Evolutionary conservation across 2,113 vertebrate genomes (phyloP), one percentile per base, ranked within the genome.

Genomic region (Platysteira castanea): DNA sequence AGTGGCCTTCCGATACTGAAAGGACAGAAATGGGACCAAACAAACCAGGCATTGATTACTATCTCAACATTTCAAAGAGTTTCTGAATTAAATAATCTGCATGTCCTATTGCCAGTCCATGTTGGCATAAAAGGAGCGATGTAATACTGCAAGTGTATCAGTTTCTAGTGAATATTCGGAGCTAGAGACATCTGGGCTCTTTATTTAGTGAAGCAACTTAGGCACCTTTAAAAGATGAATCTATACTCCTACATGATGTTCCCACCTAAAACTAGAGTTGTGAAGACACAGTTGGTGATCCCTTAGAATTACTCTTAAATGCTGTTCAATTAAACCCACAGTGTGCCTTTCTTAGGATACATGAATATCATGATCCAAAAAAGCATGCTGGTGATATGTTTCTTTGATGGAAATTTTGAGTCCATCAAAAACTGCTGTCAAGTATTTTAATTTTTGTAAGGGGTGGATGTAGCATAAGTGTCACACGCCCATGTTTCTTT

Each of bases 281-380:
- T 79, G 78, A 97, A 93, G 67, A 78, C 74, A 94, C 91, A 97
- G 84, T 82, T 93, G 91, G 87, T 83, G 87, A 85, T 94, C 67
- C n/a, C 65, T 94, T 65, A 89, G 56, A 95, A 89, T 81, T 81
- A 41, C 22, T 92, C 46, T 54, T 60, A 87, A 84, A 89, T 80
- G 56, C 35, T 89, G 23, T 95, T 93, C 56, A 81, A 3, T 89
- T 84, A 95, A 95, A 47, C 94, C 92, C 94, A 93, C 95, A 89
- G 65, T 68, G 64, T 92, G 80, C 56, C 73, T 95, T 96, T 95
- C 95, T 95, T 86, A 92, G 91, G 56, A 46, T 70, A 47, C 9
- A 89, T 56, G 83, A 90, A 80, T 85, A 95, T 81, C 76, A 94
- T 3, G 1, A 84, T 80, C 83, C 50, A 89, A 84, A 97, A 93